These are phyloP conservation scores for Motacilla alba DNA, from an alignment of 2,113 vertebrate species.

Conservation along the genomic window DNA sequence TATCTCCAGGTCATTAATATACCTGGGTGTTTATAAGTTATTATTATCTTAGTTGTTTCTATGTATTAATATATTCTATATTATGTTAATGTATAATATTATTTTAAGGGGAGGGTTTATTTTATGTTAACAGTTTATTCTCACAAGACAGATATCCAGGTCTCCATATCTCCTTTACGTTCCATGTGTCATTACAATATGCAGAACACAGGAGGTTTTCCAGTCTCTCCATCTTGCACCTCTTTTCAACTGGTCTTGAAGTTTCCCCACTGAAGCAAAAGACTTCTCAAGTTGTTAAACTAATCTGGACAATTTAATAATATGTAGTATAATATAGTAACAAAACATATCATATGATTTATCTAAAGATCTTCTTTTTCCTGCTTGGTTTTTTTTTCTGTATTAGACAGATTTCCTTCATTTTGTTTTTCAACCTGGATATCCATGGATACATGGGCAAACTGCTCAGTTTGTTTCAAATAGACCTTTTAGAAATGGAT, in stretches of 20 bases:
- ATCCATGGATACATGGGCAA: background rate
- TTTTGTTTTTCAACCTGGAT: background rate
- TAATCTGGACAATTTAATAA: background rate
- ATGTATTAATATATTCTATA: background rate
- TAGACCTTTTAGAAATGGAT: background rate
- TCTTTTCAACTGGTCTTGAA: background rate
- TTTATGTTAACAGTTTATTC: background rate
- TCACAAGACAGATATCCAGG: background rate
- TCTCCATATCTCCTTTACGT: background rate
- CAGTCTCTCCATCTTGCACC: background rate
- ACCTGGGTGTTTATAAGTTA: background rate
- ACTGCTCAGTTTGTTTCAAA: background rate
- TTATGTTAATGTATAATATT: background rate
- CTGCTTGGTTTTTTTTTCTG: background rate
- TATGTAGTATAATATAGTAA: background rate
- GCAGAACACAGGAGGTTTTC: background rate
- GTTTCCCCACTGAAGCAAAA: background rate
- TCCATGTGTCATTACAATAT: background rate
- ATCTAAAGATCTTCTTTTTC: background rate
- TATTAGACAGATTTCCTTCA: background rate
- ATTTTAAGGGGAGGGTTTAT: rapidly evolving
- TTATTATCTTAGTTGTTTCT: background rate
- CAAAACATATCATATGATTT: background rate
- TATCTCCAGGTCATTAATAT: background rate
- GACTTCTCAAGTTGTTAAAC: background rate